These are phyloP conservation scores for Callocephalon fimbriatum DNA, from an alignment of 2,113 vertebrate species.

Conservation along the genomic window DNA sequence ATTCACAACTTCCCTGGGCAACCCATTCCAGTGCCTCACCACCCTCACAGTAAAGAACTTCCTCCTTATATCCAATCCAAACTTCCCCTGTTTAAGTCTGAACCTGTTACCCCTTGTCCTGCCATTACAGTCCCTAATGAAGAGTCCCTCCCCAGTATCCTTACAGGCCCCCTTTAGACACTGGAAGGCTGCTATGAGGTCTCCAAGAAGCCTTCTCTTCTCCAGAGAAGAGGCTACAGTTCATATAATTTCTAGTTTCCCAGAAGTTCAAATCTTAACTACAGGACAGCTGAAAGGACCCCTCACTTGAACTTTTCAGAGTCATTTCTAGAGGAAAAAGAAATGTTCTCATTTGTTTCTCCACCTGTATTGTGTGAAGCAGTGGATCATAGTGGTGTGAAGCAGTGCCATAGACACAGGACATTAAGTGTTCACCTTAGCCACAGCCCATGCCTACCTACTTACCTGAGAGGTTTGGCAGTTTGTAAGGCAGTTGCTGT, in stretches of 20 bases:
- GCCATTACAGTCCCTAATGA: not conserved
- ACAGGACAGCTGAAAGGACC: not conserved
- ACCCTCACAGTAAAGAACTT: not conserved
- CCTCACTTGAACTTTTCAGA: not conserved
- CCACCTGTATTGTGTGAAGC: not conserved
- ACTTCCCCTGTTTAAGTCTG: not conserved
- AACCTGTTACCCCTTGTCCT: not conserved
- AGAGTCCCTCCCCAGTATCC: not conserved
- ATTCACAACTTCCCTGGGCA: no score
- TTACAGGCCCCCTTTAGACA: not conserved
- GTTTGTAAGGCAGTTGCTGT: not conserved
- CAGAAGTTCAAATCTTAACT: not conserved
- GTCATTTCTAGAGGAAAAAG: not conserved
- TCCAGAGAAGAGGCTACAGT: not conserved
- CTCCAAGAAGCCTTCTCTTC: no score
- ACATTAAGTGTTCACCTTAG: not conserved
- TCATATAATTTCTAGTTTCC: not conserved
- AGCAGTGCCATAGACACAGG: accelerated
- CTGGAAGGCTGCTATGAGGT: not conserved
- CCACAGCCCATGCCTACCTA: not conserved
- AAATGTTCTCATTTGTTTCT: not conserved
- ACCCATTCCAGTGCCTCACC: no score
- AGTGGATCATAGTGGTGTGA: not conserved
- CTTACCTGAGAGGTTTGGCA: not conserved
- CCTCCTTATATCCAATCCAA: not conserved